A percentile compares a stretch with the other conserved stretches of the same genome.
These are phyloP conservation scores for Chamaetylas fuelleborni DNA, from an alignment of 2,113 vertebrate genomes.

Conservation along the genomic window DNA sequence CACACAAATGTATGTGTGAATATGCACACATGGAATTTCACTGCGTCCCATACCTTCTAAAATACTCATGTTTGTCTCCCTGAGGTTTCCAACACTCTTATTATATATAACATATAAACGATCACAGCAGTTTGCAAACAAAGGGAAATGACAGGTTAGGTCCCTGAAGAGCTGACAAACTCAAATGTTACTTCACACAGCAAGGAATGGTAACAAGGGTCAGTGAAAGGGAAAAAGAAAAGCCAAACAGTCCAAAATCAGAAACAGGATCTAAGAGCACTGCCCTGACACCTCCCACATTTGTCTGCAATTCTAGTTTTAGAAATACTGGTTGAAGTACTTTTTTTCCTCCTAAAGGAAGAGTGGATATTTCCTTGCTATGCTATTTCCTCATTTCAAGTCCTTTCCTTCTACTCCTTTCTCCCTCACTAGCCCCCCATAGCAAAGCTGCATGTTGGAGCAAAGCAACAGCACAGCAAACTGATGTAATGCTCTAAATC, in stretches of 20 bases:
- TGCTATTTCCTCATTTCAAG: background rate
- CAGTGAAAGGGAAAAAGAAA: background rate
- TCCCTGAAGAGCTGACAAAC: background rate
- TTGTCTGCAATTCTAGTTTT: background rate
- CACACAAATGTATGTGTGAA: background rate
- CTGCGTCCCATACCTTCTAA: background rate
- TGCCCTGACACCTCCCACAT: background rate
- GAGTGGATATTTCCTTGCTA: background rate
- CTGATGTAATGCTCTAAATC: constrained; percentile 32
- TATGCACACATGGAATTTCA: background rate
- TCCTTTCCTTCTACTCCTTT: background rate
- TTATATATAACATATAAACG: background rate
- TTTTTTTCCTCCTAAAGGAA: background rate
- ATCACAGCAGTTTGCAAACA: background rate
- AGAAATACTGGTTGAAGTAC: background rate
- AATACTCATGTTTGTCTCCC: background rate
- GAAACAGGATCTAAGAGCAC: background rate
- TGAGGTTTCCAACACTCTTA: background rate
- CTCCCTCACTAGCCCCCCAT: background rate
- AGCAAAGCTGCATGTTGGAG: background rate
- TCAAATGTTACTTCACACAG: background rate
- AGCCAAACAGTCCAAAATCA: background rate
- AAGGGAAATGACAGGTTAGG: background rate
- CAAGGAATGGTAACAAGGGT: background rate
- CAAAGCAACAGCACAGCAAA: background rate